Conservation (phyloP, 2,888 invertebrate species). For the Clunio marinus region DNA sequence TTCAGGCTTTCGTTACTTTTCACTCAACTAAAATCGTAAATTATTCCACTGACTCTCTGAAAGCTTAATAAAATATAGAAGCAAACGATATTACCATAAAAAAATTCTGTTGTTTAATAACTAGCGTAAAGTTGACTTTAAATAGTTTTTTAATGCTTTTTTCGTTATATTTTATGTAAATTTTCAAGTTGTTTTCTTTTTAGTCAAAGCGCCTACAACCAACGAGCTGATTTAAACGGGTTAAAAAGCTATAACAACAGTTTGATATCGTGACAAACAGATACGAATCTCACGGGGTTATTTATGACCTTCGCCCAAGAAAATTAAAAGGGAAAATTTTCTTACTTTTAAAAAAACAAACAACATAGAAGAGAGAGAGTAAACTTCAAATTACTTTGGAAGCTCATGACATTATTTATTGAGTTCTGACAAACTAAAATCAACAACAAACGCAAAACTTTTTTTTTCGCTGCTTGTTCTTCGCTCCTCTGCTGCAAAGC, state of each 20-base stretch:
- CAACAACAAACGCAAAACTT: constrained; percentile 21
- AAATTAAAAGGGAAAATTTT: too few relatives aligned
- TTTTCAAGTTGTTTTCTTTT: neutral
- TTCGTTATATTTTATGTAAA: constrained; percentile 22
- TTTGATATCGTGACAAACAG: constrained; percentile 35
- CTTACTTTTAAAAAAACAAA: too few relatives aligned
- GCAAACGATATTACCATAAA: constrained; percentile 23
- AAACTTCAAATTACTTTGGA: constrained; percentile 8
- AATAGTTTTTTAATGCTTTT: constrained; percentile 21
- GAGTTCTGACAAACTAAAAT: constrained; percentile 31
- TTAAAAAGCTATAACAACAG: neutral
- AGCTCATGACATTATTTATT: constrained; percentile 35
- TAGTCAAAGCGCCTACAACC: too few relatives aligned
- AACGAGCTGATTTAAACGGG: constrained; percentile 20
- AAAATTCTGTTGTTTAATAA: constrained; percentile 12
- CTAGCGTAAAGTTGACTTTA: constrained; percentile 20
- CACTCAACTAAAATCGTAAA: constrained; percentile 13
- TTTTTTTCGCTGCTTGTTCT: too few relatives aligned
- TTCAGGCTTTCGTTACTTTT: constrained; percentile 8
- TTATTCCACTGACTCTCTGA: neutral
- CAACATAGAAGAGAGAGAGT: neutral
- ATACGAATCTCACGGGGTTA: constrained; percentile 23
- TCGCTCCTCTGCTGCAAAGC: too few relatives aligned
- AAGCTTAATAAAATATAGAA: constrained; percentile 6
- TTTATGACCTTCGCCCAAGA: too few relatives aligned